A percentile compares a stretch with the other conserved stretches of the same genome.
Evolutionary conservation across 2,888 invertebrate species (phyloP).

Genomic region (Linnaemya tessellans): DNA sequence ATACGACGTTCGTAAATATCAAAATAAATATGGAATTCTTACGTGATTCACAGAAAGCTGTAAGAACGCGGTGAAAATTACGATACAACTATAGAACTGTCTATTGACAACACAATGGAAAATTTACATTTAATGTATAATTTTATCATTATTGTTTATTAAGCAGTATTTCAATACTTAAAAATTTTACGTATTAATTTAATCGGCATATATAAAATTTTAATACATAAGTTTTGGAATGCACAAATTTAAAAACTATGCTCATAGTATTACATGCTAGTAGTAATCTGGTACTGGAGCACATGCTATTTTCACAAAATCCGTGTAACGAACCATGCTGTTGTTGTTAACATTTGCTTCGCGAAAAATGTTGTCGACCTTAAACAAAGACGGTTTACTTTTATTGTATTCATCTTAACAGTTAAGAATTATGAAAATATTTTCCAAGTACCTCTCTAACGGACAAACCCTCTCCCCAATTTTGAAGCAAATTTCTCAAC

Average conservation of each 20-base stretch:
- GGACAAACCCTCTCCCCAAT: constrained; percentile 95
- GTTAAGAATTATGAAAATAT: neutral
- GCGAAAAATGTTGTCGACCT: constrained; percentile 94
- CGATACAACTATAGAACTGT: too few relatives aligned
- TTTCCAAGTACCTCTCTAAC: constrained; percentile 85
- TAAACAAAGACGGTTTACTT: constrained; percentile 6
- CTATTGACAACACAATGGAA: too few relatives aligned
- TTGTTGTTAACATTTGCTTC: constrained; percentile 93
- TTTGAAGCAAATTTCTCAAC: constrained; percentile 92
- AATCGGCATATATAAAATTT: too few relatives aligned
- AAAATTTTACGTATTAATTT: too few relatives aligned
- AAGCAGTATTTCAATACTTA: too few relatives aligned
- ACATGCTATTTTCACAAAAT: constrained; percentile 96
- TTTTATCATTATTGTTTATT: too few relatives aligned
- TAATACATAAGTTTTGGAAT: neutral
- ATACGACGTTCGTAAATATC: too few relatives aligned
- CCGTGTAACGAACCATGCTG: constrained; percentile 93
- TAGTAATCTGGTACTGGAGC: constrained; percentile 97
- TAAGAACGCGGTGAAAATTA: too few relatives aligned
- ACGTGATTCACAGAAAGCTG: too few relatives aligned
- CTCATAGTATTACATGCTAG: constrained; percentile 81
- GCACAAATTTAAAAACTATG: neutral
- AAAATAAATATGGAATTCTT: too few relatives aligned
- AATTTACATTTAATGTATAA: too few relatives aligned
- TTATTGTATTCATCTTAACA: neutral